These are phyloP conservation scores for Hormiphora californensis DNA, from an alignment of 37 sponge, comb jelly and placozoan genomes.

Conservation along the genomic window DNA sequence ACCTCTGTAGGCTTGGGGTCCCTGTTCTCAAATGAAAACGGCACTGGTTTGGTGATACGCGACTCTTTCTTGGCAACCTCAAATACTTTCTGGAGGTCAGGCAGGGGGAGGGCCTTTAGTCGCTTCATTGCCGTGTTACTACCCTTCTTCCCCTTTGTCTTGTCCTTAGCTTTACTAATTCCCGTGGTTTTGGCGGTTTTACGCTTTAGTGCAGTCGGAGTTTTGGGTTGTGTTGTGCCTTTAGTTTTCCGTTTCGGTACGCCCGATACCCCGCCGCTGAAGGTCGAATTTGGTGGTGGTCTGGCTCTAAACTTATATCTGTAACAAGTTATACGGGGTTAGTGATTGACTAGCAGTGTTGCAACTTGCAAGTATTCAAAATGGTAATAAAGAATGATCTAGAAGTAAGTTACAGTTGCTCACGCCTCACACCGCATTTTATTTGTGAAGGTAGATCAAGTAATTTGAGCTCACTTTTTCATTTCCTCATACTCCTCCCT, in stretches of 20 bases:
- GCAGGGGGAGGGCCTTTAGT: constrained; percentile 10
- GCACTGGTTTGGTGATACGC: not conserved
- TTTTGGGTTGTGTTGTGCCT: not conserved
- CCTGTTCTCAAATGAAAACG: constrained; percentile 21
- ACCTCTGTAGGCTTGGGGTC: constrained; percentile 4
- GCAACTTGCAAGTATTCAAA: no score
- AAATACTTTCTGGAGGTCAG: constrained; percentile 35
- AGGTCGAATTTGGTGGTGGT: not conserved
- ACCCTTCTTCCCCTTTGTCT: not conserved
- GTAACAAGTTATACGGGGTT: no score
- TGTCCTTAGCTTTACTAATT: constrained; percentile 8
- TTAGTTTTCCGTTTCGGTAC: constrained; percentile 1
- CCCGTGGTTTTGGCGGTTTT: not conserved
- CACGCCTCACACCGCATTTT: no score
- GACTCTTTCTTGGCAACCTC: not conserved
- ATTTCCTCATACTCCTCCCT: constrained; percentile 16
- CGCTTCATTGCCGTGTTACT: not conserved
- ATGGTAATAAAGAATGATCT: no score
- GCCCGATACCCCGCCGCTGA: not conserved
- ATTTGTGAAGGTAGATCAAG: no score
- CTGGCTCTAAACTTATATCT: constrained; percentile 24
- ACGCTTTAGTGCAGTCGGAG: constrained; percentile 36
- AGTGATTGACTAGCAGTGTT: no score
- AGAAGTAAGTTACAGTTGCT: no score
- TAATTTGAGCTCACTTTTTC: no score